Base-by-base conservation (phyloP, 1,140 invertebrate genomes). In the Trypoxylus dichotomus region DNA sequence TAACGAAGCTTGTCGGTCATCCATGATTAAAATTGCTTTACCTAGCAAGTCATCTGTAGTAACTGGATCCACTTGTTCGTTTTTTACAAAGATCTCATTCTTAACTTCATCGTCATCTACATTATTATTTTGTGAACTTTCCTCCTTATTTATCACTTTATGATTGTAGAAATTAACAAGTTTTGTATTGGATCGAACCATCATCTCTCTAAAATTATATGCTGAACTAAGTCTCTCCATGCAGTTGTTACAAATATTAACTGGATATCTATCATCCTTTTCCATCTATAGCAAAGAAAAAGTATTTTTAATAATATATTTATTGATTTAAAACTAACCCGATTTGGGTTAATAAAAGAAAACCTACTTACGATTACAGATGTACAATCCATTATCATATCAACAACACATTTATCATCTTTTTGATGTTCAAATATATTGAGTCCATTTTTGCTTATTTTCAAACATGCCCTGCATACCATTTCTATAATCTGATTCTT, bases 361-460 rank as follows among this genome's bases (percentile, higher is more conserved):
- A 6, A 63, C 24, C 8, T 63, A 63, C 60, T 27, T 68, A 68
- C 60, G 11, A 10, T 68, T 27, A 68, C 21, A 10, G 60, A 68
- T 21, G 60, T 68, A 15, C 60, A 68, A 68, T 68, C 60, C 1
- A 13, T 24, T 68, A 68, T 68, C 60, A 68, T 68, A 29, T 68
- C 60, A 68, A 29, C 21, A 1, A 68, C 21, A 15, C 25, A 15
- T 24, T 29, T 25, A 68, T 68, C 21, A 24, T 68, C 10, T 27
- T 1, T 37, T 8, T 8, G 32, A 37, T 37, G 32, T 2, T 37
- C 32, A 37, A 37, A 37, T 37, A 37, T 37, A 37, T 37, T 37
- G 1, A 37, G 1, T 37, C 32, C 5, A 37, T 37, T 37, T 37
- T 37, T 37, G 10, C 32, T 37, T 5, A 37, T 8, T 37, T 37